Conservation (phyloP, 2,113 vertebrate genomes). For the Callocephalon fimbriatum region DNA sequence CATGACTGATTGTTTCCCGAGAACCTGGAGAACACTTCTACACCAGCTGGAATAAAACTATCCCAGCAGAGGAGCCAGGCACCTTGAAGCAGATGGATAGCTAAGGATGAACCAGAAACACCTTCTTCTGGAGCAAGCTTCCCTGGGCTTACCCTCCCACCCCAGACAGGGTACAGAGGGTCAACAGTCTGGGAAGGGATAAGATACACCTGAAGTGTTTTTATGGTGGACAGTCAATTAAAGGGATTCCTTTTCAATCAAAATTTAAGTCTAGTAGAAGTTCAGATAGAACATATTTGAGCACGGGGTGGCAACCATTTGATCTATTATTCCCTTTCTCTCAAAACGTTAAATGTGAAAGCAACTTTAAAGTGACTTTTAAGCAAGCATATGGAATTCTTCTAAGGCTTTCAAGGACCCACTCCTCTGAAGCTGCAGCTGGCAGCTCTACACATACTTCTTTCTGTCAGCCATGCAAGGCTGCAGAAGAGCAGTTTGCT, state of each 20-base stretch:
- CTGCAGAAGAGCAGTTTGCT: constrained; percentile 12
- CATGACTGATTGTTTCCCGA: background rate
- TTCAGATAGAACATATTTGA: background rate
- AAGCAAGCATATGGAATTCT: background rate
- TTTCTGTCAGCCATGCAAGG: background rate
- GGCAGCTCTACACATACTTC: rapidly evolving
- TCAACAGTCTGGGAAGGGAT: background rate
- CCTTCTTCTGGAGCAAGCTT: background rate
- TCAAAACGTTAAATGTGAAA: background rate
- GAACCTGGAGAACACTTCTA: background rate
- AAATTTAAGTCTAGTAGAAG: background rate
- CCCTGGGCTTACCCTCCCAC: background rate
- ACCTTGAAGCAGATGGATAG: background rate
- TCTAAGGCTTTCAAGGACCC: background rate
- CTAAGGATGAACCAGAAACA: rapidly evolving
- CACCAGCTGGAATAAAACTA: background rate
- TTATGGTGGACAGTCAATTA: background rate
- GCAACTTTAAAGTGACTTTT: background rate
- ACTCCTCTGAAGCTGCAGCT: background rate
- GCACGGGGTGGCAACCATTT: background rate
- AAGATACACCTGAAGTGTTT: background rate
- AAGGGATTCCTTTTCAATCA: background rate
- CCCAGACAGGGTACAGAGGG: background rate
- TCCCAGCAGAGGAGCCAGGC: background rate
- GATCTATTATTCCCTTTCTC: background rate